Percentiles rank a stretch among this genome's conserved stretches.
Evolutionary conservation across 2,888 invertebrate species (phyloP).

Genomic region (Leucophenga montana): DNA sequence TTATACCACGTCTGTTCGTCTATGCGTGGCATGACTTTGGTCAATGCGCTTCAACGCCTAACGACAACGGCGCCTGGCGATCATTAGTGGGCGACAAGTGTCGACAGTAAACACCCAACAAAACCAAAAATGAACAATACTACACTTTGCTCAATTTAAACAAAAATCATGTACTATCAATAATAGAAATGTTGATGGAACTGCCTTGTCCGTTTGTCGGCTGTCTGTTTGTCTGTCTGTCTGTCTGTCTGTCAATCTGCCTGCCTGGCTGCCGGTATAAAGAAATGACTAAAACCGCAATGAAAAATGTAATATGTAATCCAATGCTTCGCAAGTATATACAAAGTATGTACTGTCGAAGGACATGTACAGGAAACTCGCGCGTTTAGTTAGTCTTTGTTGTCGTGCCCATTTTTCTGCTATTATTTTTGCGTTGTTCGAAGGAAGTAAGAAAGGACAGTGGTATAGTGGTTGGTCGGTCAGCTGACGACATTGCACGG

Average conservation of each 20-base stretch:
- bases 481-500: slow-evolving; percentile 13
- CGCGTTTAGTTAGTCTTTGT: background rate
- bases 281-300: no score
- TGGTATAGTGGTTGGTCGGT: slow-evolving; percentile 4
- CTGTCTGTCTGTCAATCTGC: no score
- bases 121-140: background rate
- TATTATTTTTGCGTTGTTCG: no score
- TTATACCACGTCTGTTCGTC: no score
- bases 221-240: no score
- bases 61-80: background rate
- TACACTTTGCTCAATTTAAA: background rate
- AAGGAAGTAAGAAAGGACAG: no score
- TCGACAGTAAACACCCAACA: slow-evolving; percentile 16
- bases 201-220: background rate
- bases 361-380: slow-evolving; percentile 11
- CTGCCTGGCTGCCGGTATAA: background rate
- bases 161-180: slow-evolving; percentile 17
- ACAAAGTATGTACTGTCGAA: background rate
- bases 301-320: no score
- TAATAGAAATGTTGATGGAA: background rate
- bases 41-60: no score
- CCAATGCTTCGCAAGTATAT: no score
- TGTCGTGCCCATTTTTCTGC: background rate
- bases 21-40: no score
- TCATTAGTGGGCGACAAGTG: slow-evolving; percentile 17